A percentile compares a stretch with the other conserved stretches of the same genome.
Evolutionary conservation across 37 sponge, comb jelly and placozoan genomes (phyloP).

Genomic region (Hexactinellida sp.): DNA sequence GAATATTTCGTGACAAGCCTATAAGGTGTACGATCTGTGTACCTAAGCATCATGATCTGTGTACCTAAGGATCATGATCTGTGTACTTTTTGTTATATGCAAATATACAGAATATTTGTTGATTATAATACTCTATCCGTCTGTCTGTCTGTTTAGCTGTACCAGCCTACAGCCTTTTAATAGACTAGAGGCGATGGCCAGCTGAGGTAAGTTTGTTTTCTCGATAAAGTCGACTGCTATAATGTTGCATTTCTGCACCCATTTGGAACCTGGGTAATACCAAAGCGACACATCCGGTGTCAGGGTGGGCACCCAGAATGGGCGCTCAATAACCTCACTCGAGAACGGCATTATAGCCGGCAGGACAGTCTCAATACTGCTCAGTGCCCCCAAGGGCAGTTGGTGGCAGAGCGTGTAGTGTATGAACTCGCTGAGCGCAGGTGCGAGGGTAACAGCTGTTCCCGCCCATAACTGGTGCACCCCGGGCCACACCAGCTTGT

Average conservation of each 20-base stretch:
- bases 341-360: not conserved
- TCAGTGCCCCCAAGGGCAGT: not conserved
- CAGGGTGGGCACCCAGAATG: not conserved
- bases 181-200: not conserved
- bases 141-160: not conserved
- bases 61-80: too few relatives aligned
- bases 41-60: too few relatives aligned
- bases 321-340: not conserved
- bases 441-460: not conserved
- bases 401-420: not conserved
- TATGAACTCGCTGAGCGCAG: not conserved
- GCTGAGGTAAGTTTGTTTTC: not conserved
- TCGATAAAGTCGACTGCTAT: conserved; percentile 9
- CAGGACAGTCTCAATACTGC: not conserved
- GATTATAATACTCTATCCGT: too few relatives aligned
- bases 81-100: too few relatives aligned
- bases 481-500: not conserved
- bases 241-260: not conserved
- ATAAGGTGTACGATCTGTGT: too few relatives aligned
- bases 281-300: not conserved
- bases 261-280: not conserved
- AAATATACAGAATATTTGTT: too few relatives aligned
- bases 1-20: too few relatives aligned
- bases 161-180: not conserved
- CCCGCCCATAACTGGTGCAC: not conserved